phyloP scores from a whole-genome alignment of 2,888 invertebrate genomes.

The Chironomus riparius region DNA sequence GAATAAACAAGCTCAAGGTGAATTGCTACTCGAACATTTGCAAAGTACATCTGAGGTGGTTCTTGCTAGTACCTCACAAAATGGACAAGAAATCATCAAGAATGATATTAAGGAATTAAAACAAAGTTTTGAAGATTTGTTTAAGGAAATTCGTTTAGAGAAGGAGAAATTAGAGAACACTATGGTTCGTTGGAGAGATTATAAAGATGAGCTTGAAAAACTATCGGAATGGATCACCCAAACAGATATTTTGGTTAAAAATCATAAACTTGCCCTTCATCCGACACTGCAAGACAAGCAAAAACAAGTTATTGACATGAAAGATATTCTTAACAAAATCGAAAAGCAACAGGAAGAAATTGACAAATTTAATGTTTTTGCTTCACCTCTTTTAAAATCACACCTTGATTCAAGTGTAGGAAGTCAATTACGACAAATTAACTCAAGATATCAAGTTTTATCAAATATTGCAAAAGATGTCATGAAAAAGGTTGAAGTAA shows the following conservation, averaged over 20 bases:
- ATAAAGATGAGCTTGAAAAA: constrained; percentile 86
- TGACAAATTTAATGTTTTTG: constrained; percentile 71
- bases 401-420: constrained; percentile 81
- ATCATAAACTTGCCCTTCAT: constrained; percentile 74
- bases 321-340: constrained; percentile 64
- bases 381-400: constrained; percentile 65
- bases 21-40: constrained; percentile 74
- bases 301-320: constrained; percentile 73
- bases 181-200: constrained; percentile 76
- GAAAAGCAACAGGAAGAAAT: constrained; percentile 72
- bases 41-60: constrained; percentile 83
- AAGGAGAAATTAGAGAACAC: constrained; percentile 75
- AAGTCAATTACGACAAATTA: constrained; percentile 75
- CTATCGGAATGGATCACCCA: constrained; percentile 89
- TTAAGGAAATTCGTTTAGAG: constrained; percentile 76
- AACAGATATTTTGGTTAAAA: constrained; percentile 82
- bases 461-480: constrained; percentile 84
- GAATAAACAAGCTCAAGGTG: constrained; percentile 86
- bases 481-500: constrained; percentile 80
- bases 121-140: constrained; percentile 75
- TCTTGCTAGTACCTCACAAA: constrained; percentile 68
- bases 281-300: constrained; percentile 74
- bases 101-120: constrained; percentile 78
- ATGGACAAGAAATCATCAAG: constrained; percentile 69
- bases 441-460: constrained; percentile 81